Percentiles rank a stretch among this genome's conserved stretches.
Conservation (phyloP, 2,797 vertebrate species). For the Pseudochaenichthys georgianus region DNA sequence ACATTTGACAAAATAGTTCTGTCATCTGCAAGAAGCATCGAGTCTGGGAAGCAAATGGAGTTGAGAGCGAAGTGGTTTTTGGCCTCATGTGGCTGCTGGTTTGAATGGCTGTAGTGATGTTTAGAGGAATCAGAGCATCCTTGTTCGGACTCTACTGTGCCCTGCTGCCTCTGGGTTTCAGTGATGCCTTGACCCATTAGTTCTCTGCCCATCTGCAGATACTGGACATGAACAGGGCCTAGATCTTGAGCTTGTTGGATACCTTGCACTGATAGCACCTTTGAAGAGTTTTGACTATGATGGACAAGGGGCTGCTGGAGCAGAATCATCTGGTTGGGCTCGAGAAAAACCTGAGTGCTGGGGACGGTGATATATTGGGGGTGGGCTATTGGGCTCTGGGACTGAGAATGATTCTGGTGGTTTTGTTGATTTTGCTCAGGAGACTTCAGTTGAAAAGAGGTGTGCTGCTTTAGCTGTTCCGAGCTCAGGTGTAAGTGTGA, state of each 20-base stretch:
- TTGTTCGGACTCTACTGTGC: slow-evolving; percentile 83
- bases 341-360: slow-evolving; percentile 91
- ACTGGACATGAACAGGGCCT: slow-evolving; percentile 84
- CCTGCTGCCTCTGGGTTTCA: slow-evolving; percentile 87
- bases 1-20: slow-evolving; percentile 97
- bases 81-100: slow-evolving; percentile 86
- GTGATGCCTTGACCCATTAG: slow-evolving; percentile 87
- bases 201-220: slow-evolving; percentile 92
- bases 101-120: slow-evolving; percentile 90
- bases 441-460: slow-evolving; percentile 87
- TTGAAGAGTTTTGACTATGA: slow-evolving; percentile 86
- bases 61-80: slow-evolving; percentile 96
- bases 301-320: slow-evolving; percentile 93
- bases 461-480: slow-evolving; percentile 90
- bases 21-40: slow-evolving; percentile 94
- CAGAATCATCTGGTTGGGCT: slow-evolving; percentile 90
- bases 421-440: slow-evolving; percentile 88
- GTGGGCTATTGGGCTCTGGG: slow-evolving; percentile 73
- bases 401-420: slow-evolving; percentile 86
- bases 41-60: slow-evolving; percentile 97
- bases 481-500: slow-evolving; percentile 85
- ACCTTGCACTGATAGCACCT: slow-evolving; percentile 83
- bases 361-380: slow-evolving; percentile 90
- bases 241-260: slow-evolving; percentile 86
- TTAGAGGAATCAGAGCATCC: slow-evolving; percentile 89